phyloP scores from a whole-genome alignment of 2,888 invertebrate genomes.

The Himalopsyche anomala region DNA sequence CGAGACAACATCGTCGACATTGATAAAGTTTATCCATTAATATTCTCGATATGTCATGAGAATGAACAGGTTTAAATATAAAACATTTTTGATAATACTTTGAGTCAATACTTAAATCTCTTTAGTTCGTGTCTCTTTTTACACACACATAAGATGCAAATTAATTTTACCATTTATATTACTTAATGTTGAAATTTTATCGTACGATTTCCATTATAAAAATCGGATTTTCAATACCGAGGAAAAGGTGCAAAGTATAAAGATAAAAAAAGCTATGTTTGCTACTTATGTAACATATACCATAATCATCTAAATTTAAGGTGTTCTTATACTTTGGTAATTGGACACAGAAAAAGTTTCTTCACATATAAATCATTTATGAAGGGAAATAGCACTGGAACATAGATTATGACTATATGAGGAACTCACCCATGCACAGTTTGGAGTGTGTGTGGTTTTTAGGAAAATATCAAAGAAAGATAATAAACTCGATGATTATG shows the following conservation, averaged over 20 bases:
- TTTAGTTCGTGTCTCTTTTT: neutral
- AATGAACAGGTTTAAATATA: conserved; percentile 18
- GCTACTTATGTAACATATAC: too few relatives aligned
- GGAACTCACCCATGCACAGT: too few relatives aligned
- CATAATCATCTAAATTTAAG: too few relatives aligned
- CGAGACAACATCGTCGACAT: conserved; percentile 6
- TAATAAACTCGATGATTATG: too few relatives aligned
- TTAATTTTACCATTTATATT: neutral
- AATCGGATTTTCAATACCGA: neutral
- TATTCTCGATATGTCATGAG: conserved; percentile 31
- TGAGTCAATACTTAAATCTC: conserved; percentile 26
- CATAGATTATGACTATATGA: too few relatives aligned
- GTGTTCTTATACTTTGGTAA: too few relatives aligned
- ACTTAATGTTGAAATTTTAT: too few relatives aligned
- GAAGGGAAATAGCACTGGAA: too few relatives aligned
- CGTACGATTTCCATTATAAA: neutral
- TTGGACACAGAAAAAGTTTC: too few relatives aligned
- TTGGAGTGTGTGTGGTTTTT: too few relatives aligned
- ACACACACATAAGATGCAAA: neutral
- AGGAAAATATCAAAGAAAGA: too few relatives aligned
- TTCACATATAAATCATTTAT: too few relatives aligned
- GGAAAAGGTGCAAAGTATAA: neutral
- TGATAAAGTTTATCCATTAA: conserved; percentile 18
- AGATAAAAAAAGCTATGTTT: conserved; percentile 2
- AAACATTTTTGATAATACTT: conserved; percentile 26